Conservation (phyloP, 2,888 invertebrate species). For the Apodemia zela region DNA sequence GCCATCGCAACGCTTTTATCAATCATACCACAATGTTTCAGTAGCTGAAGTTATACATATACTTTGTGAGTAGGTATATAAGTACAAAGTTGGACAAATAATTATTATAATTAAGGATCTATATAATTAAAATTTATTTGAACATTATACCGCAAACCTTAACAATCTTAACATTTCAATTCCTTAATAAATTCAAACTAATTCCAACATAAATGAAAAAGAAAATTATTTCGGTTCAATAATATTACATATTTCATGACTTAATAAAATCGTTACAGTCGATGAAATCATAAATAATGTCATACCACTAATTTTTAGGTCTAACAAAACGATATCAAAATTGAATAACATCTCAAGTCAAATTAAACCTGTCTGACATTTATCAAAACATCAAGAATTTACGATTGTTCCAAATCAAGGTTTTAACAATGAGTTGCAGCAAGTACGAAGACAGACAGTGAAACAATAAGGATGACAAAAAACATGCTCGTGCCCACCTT, state of each 20-base stretch:
- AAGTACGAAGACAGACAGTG: constrained; percentile 41
- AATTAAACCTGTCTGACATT: not conserved
- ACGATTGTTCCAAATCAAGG: constrained; percentile 38
- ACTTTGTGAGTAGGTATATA: no score
- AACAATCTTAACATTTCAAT: not conserved
- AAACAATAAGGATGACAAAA: constrained; percentile 14
- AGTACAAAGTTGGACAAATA: no score
- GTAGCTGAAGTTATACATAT: no score
- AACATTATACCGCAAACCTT: not conserved
- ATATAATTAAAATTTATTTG: no score
- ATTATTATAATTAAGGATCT: no score
- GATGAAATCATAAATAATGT: not conserved
- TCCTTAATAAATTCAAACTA: not conserved
- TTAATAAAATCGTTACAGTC: not conserved
- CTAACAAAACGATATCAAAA: constrained; percentile 4
- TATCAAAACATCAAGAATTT: constrained; percentile 33
- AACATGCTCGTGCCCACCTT: not conserved
- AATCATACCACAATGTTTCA: no score
- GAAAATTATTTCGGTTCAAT: not conserved
- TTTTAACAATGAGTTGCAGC: constrained; percentile 42
- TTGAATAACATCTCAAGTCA: constrained; percentile 4
- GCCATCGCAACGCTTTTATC: no score
- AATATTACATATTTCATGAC: not conserved
- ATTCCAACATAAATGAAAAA: not conserved
- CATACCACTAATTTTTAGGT: not conserved